Conservation (phyloP, 2,113 vertebrate genomes). For the Procavia capensis region DNA sequence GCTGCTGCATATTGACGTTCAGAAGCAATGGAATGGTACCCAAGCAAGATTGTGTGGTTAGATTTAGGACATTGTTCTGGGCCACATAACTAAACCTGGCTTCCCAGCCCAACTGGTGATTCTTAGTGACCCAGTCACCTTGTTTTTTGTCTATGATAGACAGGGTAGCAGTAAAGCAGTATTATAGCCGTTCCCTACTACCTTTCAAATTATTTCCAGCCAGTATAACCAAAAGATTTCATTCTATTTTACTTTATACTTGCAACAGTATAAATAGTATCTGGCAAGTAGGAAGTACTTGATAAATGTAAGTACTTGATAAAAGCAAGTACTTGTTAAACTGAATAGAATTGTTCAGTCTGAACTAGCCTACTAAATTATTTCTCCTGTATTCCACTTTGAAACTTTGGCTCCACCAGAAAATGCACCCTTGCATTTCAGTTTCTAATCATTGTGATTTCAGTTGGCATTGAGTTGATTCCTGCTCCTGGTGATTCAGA, state of each 20-base stretch:
- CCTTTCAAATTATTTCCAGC: conserved; percentile 4
- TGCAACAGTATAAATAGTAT: background rate
- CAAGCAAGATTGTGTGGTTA: background rate
- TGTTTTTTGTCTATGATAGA: background rate
- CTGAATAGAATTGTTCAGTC: background rate
- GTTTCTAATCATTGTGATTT: too few relatives aligned
- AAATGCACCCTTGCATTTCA: background rate
- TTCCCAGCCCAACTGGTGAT: background rate
- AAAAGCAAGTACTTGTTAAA: background rate
- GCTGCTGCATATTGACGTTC: background rate
- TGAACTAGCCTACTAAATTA: background rate
- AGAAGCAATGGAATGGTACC: background rate
- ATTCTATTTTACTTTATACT: background rate
- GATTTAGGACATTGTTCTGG: background rate
- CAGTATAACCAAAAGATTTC: background rate
- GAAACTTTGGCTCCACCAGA: background rate
- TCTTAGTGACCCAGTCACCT: background rate
- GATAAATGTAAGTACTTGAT: background rate
- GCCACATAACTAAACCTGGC: background rate
- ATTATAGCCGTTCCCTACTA: background rate
- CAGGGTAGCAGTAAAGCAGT: background rate
- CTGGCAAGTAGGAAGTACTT: background rate
- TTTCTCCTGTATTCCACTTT: background rate
- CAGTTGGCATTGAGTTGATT: too few relatives aligned
- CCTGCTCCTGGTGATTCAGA: too few relatives aligned